Conservation (phyloP, 1,140 invertebrate genomes). For the Ips nitidus region DNA sequence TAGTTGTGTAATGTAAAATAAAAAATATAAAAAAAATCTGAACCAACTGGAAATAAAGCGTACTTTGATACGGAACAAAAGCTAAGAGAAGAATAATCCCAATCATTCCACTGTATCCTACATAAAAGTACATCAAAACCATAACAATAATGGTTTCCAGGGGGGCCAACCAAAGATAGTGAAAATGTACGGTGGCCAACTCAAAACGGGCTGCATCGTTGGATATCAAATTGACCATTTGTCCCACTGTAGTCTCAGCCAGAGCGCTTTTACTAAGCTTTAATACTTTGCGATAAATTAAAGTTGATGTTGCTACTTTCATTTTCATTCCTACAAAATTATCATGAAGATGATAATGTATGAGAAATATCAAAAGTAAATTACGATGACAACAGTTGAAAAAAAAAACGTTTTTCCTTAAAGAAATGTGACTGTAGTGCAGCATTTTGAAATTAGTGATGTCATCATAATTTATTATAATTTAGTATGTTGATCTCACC, state of each 20-base stretch:
- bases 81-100: conserved; percentile 78
- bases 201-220: conserved; percentile 79
- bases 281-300: conserved; percentile 81
- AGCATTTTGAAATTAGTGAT: too few relatives aligned
- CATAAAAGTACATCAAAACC: conserved; percentile 72
- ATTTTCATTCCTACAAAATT: conserved; percentile 80
- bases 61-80: conserved; percentile 82
- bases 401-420: too few relatives aligned
- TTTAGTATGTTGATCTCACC: conserved; percentile 2
- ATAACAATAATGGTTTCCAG: conserved; percentile 73
- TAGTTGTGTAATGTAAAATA: neutral
- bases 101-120: conserved; percentile 71
- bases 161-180: conserved; percentile 72
- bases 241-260: conserved; percentile 75
- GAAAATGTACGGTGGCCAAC: conserved; percentile 63
- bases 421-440: conserved; percentile 63
- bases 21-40: neutral
- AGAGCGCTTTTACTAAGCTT: conserved; percentile 71
- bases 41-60: conserved; percentile 22
- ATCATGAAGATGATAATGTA: too few relatives aligned
- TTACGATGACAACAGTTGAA: too few relatives aligned
- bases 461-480: too few relatives aligned
- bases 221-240: conserved; percentile 84
- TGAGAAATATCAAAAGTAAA: too few relatives aligned
- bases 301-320: conserved; percentile 73